These are phyloP conservation scores for Drosophila atripex DNA, from an alignment of 2,888 invertebrate genomes.

Conservation along the genomic window DNA sequence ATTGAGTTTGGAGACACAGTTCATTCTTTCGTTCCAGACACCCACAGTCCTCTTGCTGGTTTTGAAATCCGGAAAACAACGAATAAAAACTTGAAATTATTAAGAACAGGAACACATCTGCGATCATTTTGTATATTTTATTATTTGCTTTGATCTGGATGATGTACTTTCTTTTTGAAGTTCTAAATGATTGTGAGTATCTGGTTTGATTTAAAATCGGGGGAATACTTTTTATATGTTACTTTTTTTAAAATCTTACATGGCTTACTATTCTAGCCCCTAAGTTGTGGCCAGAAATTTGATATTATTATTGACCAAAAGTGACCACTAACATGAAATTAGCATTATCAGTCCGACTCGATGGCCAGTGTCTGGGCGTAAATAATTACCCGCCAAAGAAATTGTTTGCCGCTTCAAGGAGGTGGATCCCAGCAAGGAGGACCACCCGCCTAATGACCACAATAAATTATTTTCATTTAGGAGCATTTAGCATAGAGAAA, in stretches of 20 bases:
- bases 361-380: conserved; percentile 21
- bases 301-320: not conserved
- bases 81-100: not conserved
- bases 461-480: conserved; percentile 77
- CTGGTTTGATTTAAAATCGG: too few species aligned
- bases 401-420: conserved; percentile 9
- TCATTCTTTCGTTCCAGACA: not conserved
- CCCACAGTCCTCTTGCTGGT: not conserved
- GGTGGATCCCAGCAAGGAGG: conserved; percentile 9
- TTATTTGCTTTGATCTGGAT: not conserved
- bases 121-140: not conserved
- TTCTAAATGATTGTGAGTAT: too few species aligned
- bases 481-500: conserved; percentile 68
- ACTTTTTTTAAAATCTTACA: not conserved
- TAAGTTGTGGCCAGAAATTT: too few species aligned
- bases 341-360: conserved; percentile 15
- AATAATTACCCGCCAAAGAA: conserved; percentile 31
- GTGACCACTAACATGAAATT: conserved; percentile 22
- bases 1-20: not conserved
- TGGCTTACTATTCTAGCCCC: not conserved
- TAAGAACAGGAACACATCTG: not conserved
- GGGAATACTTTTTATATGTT: too few species aligned
- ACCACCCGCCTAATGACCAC: conserved; percentile 63
- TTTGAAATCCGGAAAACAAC: not conserved
- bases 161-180: not conserved